A percentile compares a stretch with the other conserved stretches of the same genome.
Evolutionary conservation across 1,140 invertebrate genomes (phyloP).

Genomic region (Hylyphantes graminicola): DNA sequence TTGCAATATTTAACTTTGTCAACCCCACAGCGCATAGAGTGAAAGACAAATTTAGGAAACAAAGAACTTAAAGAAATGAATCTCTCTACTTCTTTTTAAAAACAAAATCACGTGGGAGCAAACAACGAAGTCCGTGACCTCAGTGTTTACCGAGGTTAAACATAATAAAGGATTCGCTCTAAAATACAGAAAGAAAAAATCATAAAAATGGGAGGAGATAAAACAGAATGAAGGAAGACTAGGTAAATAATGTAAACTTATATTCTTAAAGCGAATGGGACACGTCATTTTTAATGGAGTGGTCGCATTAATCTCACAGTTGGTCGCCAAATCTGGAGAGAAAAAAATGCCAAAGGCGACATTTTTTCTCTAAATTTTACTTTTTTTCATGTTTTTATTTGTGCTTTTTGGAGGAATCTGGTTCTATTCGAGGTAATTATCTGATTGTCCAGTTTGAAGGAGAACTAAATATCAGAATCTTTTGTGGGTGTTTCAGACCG

Average conservation of each 20-base stretch:
- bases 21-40: no score
- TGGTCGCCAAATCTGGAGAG: constrained; percentile 44
- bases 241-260: constrained; percentile 43
- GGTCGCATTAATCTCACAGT: constrained; percentile 46
- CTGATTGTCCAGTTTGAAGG: neutral
- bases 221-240: constrained; percentile 46
- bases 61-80: no score
- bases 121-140: neutral
- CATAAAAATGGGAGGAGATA: constrained; percentile 15
- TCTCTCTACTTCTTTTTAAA: no score
- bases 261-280: constrained; percentile 21
- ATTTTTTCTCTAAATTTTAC: constrained; percentile 11
- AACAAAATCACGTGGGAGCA: no score
- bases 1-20: no score
- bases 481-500: no score
- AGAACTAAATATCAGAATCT: no score
- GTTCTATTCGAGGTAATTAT: constrained; percentile 26
- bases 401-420: neutral
- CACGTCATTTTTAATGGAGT: constrained; percentile 52
- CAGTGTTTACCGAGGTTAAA: neutral
- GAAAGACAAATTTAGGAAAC: no score
- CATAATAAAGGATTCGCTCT: constrained; percentile 1
- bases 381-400: constrained; percentile 23
- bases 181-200: neutral
- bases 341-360: constrained; percentile 29